These are phyloP conservation scores for Vireo altiloquus DNA, from an alignment of 2,113 vertebrate genomes.

Conservation along the genomic window DNA sequence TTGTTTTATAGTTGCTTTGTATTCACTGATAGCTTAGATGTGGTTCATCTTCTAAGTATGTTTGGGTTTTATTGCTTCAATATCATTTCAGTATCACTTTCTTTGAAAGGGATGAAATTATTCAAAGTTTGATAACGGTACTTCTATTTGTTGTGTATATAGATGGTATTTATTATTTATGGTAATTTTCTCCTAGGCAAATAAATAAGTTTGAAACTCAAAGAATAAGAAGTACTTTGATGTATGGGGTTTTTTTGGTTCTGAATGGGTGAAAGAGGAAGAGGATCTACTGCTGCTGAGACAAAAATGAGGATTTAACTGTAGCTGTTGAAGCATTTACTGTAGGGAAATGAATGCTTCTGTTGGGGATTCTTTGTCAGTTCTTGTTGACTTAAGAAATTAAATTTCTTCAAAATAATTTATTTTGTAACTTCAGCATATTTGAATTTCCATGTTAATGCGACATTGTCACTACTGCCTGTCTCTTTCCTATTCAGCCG, in stretches of 20 bases:
- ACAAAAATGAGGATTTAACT: background rate
- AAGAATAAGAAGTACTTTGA: background rate
- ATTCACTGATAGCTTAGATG: background rate
- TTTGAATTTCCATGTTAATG: background rate
- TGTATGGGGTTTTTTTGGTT: fast-evolving
- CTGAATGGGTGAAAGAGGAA: background rate
- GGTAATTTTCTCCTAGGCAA: background rate
- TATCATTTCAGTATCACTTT: background rate
- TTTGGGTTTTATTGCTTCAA: background rate
- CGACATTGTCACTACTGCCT: background rate
- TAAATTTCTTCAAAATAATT: background rate
- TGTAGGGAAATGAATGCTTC: background rate
- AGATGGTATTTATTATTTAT: background rate
- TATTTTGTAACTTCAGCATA: background rate
- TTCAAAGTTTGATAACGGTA: background rate
- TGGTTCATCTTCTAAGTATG: background rate
- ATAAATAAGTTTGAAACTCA: background rate
- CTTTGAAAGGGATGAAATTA: background rate
- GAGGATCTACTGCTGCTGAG: background rate
- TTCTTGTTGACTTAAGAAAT: background rate
- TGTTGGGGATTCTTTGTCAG: background rate
- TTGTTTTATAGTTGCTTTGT: background rate
- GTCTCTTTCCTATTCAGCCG: background rate
- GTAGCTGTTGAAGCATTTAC: background rate
- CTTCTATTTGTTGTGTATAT: background rate